These are phyloP conservation scores for Koerneria pararmatus DNA, from an alignment of 2,888 invertebrate species.

Conservation along the genomic window DNA sequence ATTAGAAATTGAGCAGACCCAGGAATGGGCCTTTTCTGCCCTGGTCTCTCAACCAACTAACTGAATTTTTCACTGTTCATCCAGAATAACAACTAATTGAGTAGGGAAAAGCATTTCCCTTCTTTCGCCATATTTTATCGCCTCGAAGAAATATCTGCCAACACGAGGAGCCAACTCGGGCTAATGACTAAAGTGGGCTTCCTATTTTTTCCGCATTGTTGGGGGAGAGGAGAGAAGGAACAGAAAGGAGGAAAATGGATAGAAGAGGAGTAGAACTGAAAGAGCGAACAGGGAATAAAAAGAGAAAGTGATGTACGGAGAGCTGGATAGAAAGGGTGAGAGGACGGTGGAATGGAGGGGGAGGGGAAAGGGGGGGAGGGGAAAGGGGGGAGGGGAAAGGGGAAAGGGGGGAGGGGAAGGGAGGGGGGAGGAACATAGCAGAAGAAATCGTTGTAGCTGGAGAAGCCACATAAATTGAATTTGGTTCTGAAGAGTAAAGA, in stretches of 20 bases:
- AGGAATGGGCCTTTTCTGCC: too few relatives aligned
- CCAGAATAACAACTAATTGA: too few relatives aligned
- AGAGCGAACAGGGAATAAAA: neutral
- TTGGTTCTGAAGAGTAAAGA: neutral
- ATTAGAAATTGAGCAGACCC: too few relatives aligned
- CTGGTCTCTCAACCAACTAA: too few relatives aligned
- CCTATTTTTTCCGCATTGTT: neutral
- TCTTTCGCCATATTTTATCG: too few relatives aligned
- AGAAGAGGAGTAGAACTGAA: neutral
- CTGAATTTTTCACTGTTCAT: too few relatives aligned
- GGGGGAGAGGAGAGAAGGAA: neutral
- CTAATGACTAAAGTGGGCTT: too few relatives aligned
- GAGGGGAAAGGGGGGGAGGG: neutral
- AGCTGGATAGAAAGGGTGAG: neutral
- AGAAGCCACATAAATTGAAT: conserved; percentile 4
- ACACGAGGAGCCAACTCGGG: too few relatives aligned
- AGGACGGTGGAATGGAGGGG: conserved; percentile 1
- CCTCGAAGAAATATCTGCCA: too few relatives aligned
- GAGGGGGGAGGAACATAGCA: conserved; percentile 1
- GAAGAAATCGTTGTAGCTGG: conserved; percentile 12
- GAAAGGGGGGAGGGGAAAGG: conserved; percentile 3
- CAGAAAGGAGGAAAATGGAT: neutral
- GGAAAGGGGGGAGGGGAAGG: conserved; percentile 4
- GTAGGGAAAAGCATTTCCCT: too few relatives aligned
- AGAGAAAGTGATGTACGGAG: conserved; percentile 2